Evolutionary conservation across 2,113 vertebrate species (phyloP).

Genomic region (Crotalus helleri): DNA sequence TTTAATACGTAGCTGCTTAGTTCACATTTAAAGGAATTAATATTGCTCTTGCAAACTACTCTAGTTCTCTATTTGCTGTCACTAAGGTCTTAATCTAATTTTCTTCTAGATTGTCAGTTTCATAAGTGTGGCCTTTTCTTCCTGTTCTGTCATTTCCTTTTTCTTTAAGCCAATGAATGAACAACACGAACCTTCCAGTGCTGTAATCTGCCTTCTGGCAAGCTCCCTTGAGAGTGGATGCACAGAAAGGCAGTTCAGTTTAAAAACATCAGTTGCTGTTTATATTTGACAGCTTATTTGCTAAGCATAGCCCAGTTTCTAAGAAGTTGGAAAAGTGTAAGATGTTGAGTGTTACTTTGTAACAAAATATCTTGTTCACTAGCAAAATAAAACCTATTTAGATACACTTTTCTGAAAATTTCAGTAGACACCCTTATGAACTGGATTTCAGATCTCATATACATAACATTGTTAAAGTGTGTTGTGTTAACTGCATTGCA

Average conservation of each 20-base stretch:
- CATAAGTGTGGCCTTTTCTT: not conserved
- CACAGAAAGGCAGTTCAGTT: not conserved
- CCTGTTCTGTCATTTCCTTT: slow-evolving; percentile 17
- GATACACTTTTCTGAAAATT: not conserved
- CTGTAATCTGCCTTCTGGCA: not conserved
- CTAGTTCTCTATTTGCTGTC: no score
- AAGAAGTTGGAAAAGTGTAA: not conserved
- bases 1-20: not conserved
- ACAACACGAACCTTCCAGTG: slow-evolving; percentile 51
- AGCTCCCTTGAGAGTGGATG: not conserved
- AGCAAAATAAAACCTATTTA: not conserved
- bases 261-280: not conserved
- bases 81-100: not conserved
- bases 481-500: not conserved
- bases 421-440: not conserved
- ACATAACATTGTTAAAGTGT: not conserved
- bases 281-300: not conserved
- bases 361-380: not conserved
- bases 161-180: slow-evolving; percentile 60
- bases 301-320: not conserved
- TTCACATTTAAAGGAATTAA: not conserved
- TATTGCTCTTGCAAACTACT: no score
- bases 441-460: not conserved
- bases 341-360: not conserved
- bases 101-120: not conserved